Percentiles rank a stretch among this genome's conserved stretches.
Evolutionary conservation across 2,797 vertebrate species (phyloP).

Genomic region (Menidia menidia): DNA sequence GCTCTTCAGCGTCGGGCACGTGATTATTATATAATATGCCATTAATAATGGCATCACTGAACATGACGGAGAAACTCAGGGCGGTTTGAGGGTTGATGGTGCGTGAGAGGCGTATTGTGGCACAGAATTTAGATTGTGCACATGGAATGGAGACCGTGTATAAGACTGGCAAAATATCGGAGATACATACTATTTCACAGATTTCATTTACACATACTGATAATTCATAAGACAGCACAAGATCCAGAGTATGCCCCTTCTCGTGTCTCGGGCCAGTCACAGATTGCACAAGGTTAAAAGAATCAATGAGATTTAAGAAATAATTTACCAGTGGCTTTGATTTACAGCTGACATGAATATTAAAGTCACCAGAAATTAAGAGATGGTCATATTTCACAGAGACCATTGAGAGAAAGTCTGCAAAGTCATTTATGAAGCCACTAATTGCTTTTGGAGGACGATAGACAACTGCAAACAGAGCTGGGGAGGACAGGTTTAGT

Average conservation of each 20-base stretch:
- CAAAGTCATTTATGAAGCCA: not conserved
- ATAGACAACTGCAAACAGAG: not conserved
- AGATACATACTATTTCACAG: no score
- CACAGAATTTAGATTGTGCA: not conserved
- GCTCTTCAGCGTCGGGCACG: not conserved
- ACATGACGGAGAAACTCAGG: not conserved
- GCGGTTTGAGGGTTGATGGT: not conserved
- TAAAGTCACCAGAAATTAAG: not conserved
- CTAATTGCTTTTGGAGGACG: not conserved
- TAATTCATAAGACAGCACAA: not conserved
- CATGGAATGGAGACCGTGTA: not conserved
- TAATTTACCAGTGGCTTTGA: not conserved
- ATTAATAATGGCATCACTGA: not conserved
- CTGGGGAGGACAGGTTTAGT: not conserved
- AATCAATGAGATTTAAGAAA: not conserved
- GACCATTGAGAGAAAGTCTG: no score
- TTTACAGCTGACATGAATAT: not conserved
- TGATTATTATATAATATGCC: not conserved
- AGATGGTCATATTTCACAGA: not conserved
- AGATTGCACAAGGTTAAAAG: not conserved
- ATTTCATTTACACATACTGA: not conserved
- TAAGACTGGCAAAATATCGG: not conserved
- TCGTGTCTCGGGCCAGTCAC: not conserved
- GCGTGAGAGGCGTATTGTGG: not conserved
- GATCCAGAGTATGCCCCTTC: not conserved